Base-by-base conservation (phyloP, 2,797 vertebrate species). In the Galaxias olidus region DNA sequence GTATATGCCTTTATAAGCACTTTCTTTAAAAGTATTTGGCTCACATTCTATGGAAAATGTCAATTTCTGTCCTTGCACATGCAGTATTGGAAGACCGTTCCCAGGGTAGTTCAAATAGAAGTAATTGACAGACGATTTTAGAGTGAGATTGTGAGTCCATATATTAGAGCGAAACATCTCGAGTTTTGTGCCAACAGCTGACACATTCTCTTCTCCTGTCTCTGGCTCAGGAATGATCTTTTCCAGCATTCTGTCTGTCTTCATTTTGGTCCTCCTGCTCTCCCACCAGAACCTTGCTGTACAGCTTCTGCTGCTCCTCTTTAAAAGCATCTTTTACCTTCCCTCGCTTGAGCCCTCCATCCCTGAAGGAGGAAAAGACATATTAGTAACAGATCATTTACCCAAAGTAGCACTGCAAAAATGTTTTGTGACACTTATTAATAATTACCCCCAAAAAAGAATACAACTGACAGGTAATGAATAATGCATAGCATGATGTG, bases 251-350 rank as follows among this genome's bases (percentile, higher is more conserved):
- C 12, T 4, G 12, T 41, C 15, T 59, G 14, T 65, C 4, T 1
- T 63, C 51, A 4, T 20, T 44, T 57, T 42, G 59, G 14, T 47
- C 93, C 55, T 94, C 90, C 0, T 93, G 91, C 82, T 80, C 91
- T 50, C 94, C 93, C 19, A 93, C 92, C 40, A 96, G 87, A 84
- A 94, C 93, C 80, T 93, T 95, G 85, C 94, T 96, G 81, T 96
- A 96, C 20, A 95, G 90, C 69, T 94, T 95, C 88, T 95, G 94
- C 65, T 95, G 94, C 74, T 95, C 93, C 72, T 96, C 93, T 57
- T 93, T 95, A 80, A 93, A 95, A 0, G 91, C 83, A 1, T 94
- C 93, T 66, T 96, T 96, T 75, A 96, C 94, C 74, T 95, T 95
- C 63, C 92, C 93, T 61, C 94, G 88, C 74, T 95, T 96, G 40